Evolutionary conservation across 2,888 invertebrate genomes (phyloP).

Genomic region (Drosophila anomalipes): DNA sequence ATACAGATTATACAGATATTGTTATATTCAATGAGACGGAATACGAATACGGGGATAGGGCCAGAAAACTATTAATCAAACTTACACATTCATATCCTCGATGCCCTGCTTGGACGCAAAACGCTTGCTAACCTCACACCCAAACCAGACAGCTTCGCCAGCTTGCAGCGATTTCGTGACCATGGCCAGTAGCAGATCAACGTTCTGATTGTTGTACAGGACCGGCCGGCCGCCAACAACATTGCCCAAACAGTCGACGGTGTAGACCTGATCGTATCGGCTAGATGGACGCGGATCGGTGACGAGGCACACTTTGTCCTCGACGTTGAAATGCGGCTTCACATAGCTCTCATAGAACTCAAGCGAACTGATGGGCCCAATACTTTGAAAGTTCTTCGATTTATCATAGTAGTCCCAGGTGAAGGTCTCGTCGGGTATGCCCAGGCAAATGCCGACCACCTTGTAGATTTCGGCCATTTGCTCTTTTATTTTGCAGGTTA

Average conservation of each 20-base stretch:
- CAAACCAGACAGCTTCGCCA: conserved; percentile 96
- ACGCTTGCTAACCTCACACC: conserved; percentile 94
- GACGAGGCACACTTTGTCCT: conserved; percentile 95
- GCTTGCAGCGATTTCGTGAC: conserved; percentile 91
- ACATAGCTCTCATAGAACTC: conserved; percentile 93
- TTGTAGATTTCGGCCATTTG: conserved; percentile 92
- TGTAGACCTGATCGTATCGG: conserved; percentile 92
- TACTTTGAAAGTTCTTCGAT: conserved; percentile 89
- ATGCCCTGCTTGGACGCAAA: conserved; percentile 92
- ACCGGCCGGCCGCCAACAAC: conserved; percentile 92
- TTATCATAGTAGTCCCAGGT: conserved; percentile 95
- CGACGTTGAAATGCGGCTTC: conserved; percentile 91
- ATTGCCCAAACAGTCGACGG: conserved; percentile 95
- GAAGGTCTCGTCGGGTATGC: conserved; percentile 91
- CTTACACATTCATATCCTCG: conserved; percentile 91
- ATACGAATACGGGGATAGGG: neutral
- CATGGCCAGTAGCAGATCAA: conserved; percentile 90
- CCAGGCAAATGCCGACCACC: conserved; percentile 93
- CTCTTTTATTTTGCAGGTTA: conserved; percentile 88
- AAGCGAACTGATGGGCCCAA: conserved; percentile 91
- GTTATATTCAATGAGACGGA: conserved; percentile 10
- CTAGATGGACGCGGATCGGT: conserved; percentile 93
- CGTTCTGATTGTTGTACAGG: conserved; percentile 95
- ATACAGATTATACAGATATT: neutral
- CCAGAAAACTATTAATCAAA: conserved; percentile 51